Evolutionary conservation across 2,888 invertebrate species (phyloP), one percentile per base, ranked within the genome.

Genomic region (Metalampra italica): DNA sequence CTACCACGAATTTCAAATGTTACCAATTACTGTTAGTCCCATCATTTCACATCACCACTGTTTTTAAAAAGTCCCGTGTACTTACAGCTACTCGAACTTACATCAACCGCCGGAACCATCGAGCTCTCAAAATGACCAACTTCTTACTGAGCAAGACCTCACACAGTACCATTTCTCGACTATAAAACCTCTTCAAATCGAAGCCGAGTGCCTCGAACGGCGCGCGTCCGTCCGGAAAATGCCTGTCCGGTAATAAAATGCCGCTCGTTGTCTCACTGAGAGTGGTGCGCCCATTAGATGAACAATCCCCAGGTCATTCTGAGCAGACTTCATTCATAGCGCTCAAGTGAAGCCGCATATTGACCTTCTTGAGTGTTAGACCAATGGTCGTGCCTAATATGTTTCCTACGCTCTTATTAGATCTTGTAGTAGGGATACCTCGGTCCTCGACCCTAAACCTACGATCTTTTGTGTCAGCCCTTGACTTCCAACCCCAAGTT

Each of bases 271-370:
- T n/a, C n/a, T 11, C 36, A n/a, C 39, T 39, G 15, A 34, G 39
- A 9, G 14, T 13, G 12, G 47, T 46, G 55, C 41, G 50, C 40
- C 55, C 49, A 55, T 59, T 55, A 55, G 53, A 45, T 46, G 50
- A 39, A 40, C 52, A 43, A 54, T 52, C 55, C 50, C 46, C 52
- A 54, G 39, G 46, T 50, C 55, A 55, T 56, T 59, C 45, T 43
- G 43, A 32, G 47, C 56, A 56, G 53, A 29, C 49, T 22, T 49
- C 52, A 48, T 54, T 56, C 47, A 47, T 45, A 29, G 11, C 11
- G 36, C 36, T 36, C n/a, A 36, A 36, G 36, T n/a, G 36, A n/a
- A 8, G 3, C n/a, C 36, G 7, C 36, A 42, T 34, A 34, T 14
- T 43, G 15, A 34, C 34, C 43, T 43, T 43, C 22, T 34, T 12